Evolutionary conservation across 2,888 invertebrate species (phyloP), one percentile per base, ranked within the genome.

Genomic region (Drosophila cyrtoloma): DNA sequence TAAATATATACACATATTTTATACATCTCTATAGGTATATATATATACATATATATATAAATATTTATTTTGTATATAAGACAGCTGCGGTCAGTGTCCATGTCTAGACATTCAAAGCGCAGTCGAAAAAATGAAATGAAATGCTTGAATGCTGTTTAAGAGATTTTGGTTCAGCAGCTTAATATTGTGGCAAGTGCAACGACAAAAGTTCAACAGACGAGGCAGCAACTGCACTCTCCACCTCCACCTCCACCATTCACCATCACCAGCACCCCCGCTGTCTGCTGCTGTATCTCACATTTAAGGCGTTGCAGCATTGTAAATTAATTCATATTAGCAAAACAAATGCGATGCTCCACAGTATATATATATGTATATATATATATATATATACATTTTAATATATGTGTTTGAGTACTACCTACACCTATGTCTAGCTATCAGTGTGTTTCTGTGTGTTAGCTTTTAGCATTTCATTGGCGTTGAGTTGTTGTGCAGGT

Each of bases 261-360:
- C 26, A 32, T 3, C 35, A 4, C 3, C 47, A 16, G 26, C 47
- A 16, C 30, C 14, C 30, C 33, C 39, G 16, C 32, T 22, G 50
- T 32, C 16, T 28, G 22, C 47, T 47, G 59, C 32, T 26, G 39
- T 28, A 53, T 50, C 57, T 50, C 59, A 59, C 61, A 61, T 67
- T 77, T 78, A 68, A 72, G 75, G 86, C 81, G 84, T 82, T 76
- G 87, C 85, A 68, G 81, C 75, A 83, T 86, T 86, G 82, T 86
- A 86, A 86, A 86, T 86, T 86, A 86, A 86, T 86, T 86, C 85
- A 86, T 89, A 86, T 86, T 86, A 86, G 87, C 87, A 79, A 86
- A 86, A 86, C 86, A 86, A 89, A 86, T 86, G 73, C 71, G 79
- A 76, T 72, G 79, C 63, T 65, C 56, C 55, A 70, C 39, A 65